Base-by-base conservation (phyloP, 2,888 invertebrate species). In the Drosophila subsilvestris region DNA sequence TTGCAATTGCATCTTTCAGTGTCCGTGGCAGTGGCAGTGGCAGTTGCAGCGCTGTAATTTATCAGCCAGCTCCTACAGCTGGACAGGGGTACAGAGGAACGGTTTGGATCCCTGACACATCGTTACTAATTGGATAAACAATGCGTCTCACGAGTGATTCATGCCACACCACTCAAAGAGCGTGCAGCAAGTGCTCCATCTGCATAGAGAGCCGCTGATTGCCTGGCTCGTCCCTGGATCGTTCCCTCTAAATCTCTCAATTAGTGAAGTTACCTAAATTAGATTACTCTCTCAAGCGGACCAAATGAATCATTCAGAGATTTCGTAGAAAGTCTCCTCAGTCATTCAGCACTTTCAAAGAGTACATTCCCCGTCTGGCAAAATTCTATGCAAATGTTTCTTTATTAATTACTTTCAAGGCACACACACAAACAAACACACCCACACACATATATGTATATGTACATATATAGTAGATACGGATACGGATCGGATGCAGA, bases 81-180 rank as follows among this genome's bases (percentile, higher is more conserved):
- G 71, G 54, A 70, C 18, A 57, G 25, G 20, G 17, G 10, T 42
- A 61, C 55, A 37, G 20, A 17, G 78, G 59, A n/a, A n/a, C n/a
- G n/a, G n/a, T n/a, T n/a, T 63, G 80, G 71, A 86, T 78, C 84
- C n/a, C n/a, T 84, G 79, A 82, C 82, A 82, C 87, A 74, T 84
- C 61, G 62, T 76, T 78, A 81, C 85, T 82, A 82, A 82, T 82
- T 79, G 81, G 82, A 67, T 76, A 87, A 74, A 78, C 79, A 87
- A 82, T 69, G 60, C 66, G 73, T 54, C 57, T 57, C 65, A 55
- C 17, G 44, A 20, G 66, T 80, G 80, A 81, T 80, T 81, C 80
- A 82, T 81, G 44, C 50, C 63, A n/a, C n/a, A n/a, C 44, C 43
- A 68, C 56, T 66, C 48, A 43, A 48, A 47, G 48, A 49, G 51